Base-by-base conservation (phyloP, 2,113 vertebrate species). In the Colistium nudipinnis region DNA sequence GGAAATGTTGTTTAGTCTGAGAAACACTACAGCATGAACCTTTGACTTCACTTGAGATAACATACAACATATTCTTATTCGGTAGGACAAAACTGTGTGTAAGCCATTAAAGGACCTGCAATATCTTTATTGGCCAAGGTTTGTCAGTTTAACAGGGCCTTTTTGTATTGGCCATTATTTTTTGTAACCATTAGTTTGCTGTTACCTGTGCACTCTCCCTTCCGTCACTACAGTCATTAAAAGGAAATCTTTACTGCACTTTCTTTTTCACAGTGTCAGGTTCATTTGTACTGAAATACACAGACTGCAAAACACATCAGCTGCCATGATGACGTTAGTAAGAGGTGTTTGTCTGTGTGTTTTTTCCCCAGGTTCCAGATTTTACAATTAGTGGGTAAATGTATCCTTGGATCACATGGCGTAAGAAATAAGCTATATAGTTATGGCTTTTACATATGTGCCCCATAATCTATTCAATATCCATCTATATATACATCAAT, bases 81-180 rank as follows among this genome's bases (percentile, higher is more conserved):
- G 16, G 17, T 25, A 16, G 36, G 56, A 48, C 36, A 19, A 22
- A 13, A n/a, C 30, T 6, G 17, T 11, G 33, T 30, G 45, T 11
- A 31, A 39, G 13, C 47, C 60, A 38, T 64, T 68, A 71, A 57
- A 1, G 25, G 36, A 49, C 30, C 38, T 53, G 31, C 17, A 38
- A 53, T 31, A 22, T 70, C 51, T 73, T 79, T 49, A 69, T 41
- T 31, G 43, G 36, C 53, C 28, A 22, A 19, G 31, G 3, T 45
- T 48, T 51, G 19, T 66, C 63, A 61, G 62, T 70, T 78, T 69
- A 48, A 57, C 16, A 49, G 65, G 45, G 63, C 56, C 65, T 77
- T 80, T 74, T 44, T 47, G 10, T 31, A 63, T 61, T 20, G 54
- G 61, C 53, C n/a, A n/a, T n/a, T n/a, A n/a, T n/a, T n/a, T n/a